Base-by-base conservation (phyloP, 2,888 invertebrate species). In the Hypomecis punctinalis region DNA sequence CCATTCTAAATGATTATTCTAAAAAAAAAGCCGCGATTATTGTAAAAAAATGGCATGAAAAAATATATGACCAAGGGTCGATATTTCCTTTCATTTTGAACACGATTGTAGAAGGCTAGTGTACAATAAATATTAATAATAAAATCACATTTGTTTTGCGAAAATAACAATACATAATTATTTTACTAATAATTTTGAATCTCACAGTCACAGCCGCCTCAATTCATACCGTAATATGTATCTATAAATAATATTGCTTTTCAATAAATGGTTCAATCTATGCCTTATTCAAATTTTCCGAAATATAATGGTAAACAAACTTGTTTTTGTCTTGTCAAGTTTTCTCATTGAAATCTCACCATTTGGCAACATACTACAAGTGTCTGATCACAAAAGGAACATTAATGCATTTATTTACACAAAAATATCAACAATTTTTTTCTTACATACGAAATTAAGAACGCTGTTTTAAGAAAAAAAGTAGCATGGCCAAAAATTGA, bases 21-120 rank as follows among this genome's bases (percentile, higher is more conserved):
- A 37, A n/a, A n/a, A 6, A 55, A 59, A 58, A 56, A 62, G 56
- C 67, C 40, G 55, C 48, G 23, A 5, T 33, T 10, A 56, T 64
- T 36, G 9, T 40, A 47, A 6, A 57, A 53, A 52, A 63, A 63
- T 48, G 35, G 13, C 33, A 35, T 67, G 49, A 56, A 64, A 68
- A 65, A 65, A 67, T 69, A 63, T 65, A 68, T 23, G 61, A 65
- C 61, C 67, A 57, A 49, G 60, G 47, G 61, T 59, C 60, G 36
- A 48, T 49, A 48, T 39, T n/a, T 48, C 42, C 36, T 37, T 37
- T 45, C 42, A 54, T 47, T n/a, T 48, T 45, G 48, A 59, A 59
- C 58, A 54, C 54, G 45, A 53, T 48, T 13, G 23, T 63, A 39
- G 47, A 53, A 46, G 45, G 46, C 46, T 55, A 1, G 7, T 43